These are phyloP conservation scores for Hippocampus kuda DNA, from an alignment of 2,797 vertebrate species.

Conservation along the genomic window DNA sequence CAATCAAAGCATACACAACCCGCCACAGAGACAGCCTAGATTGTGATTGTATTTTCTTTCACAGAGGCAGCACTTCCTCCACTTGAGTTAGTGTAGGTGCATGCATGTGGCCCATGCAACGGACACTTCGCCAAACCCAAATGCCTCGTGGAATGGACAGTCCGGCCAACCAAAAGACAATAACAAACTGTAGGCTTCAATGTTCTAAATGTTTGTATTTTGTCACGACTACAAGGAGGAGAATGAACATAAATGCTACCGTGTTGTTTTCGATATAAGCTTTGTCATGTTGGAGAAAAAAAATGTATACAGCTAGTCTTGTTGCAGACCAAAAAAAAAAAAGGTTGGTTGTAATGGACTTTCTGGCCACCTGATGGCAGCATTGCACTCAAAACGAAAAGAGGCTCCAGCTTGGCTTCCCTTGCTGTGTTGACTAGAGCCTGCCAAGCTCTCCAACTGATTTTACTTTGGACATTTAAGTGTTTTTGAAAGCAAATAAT, in stretches of 20 bases:
- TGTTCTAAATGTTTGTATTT: neutral
- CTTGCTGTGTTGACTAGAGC: no score
- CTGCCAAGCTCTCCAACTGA: no score
- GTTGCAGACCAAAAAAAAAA: neutral
- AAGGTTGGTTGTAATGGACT: neutral
- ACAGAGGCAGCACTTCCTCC: no score
- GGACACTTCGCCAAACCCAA: neutral
- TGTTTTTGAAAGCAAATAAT: no score
- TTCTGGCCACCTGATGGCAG: neutral
- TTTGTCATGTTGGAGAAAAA: slow-evolving; percentile 39
- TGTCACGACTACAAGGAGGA: no score
- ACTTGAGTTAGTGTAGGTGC: no score
- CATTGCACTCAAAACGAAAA: neutral
- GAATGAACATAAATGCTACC: neutral
- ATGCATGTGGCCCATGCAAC: no score
- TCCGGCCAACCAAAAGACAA: slow-evolving; percentile 24
- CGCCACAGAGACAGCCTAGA: no score
- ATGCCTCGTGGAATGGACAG: slow-evolving; percentile 3
- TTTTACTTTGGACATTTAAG: neutral
- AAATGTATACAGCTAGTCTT: neutral
- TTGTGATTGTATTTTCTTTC: no score
- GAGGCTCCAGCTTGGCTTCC: neutral
- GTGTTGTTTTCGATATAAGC: neutral
- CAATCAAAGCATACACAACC: no score
- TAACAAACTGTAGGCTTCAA: slow-evolving; percentile 21